Base-by-base conservation (phyloP, 2,797 vertebrate species). In the Lutjanus argentimaculatus region DNA sequence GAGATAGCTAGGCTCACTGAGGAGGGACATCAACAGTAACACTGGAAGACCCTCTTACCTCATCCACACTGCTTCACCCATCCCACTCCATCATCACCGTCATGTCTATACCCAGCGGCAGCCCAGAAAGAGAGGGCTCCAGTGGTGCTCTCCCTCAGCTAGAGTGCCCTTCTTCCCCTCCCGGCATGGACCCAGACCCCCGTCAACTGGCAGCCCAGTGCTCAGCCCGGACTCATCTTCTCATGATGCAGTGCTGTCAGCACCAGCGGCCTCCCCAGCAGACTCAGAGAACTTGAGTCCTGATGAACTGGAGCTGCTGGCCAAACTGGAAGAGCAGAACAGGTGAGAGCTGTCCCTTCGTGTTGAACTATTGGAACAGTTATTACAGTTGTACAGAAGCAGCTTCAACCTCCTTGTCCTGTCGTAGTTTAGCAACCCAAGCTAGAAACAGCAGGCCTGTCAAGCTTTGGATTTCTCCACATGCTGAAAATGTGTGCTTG, bases 321-420 rank as follows among this genome's bases (percentile, higher is more conserved):
- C 97, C 25, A 99, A 99, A 83, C 95, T 99, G 21, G 98, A 99
- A 90, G 98, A 99, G 88, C 98, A 99, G 89, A 99, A 99, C 92
- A 96, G 98, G 98, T 98, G 87, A 93, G 90, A 69, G 30, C 25
- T 10, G 17, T 1, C 6, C 16, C 13, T 1, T 40, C 21, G 4
- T 62, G 15, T 51, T 21, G 30, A 12, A 40, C 40, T 42, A 7
- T 4, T 58, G 22, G 11, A 42, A 14, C 36, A 4, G 22, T 70
- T 64, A 4, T 43, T 70, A 45, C 4, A 55, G n/a, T 4, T 61
- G 17, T 48, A 42, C 8, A 21, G 43, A 12, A 72, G 14, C 49
- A 25, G 10, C 7, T 13, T 51, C 30, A 52, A 22, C 52, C 45
- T 12, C 14, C 45, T 46, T 46, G 45, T 46, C 45, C 45, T 46